Percentiles rank a stretch among this genome's conserved stretches.
Evolutionary conservation across 2,797 vertebrate species (phyloP).

Genomic region (Alouatta caraya): DNA sequence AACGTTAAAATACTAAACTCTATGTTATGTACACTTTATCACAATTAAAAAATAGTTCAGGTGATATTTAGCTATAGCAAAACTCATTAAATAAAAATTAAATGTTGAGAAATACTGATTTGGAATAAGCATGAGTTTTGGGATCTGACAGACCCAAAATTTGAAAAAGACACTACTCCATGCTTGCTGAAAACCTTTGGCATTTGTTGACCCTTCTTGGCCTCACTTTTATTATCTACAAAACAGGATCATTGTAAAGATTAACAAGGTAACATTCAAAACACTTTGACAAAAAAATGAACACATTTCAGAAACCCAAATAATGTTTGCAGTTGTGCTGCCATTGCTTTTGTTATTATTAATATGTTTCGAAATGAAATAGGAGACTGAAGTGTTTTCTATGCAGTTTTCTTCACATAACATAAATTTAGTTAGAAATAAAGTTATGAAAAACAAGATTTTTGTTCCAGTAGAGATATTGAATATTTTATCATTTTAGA

Average conservation of each 20-base stretch:
- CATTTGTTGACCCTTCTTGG: neutral
- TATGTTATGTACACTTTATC: neutral
- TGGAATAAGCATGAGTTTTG: neutral
- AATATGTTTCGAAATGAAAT: neutral
- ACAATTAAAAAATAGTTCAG: neutral
- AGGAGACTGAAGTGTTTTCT: neutral
- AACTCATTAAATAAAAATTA: neutral
- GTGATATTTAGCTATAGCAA: neutral
- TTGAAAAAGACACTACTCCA: neutral
- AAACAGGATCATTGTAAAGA: neutral
- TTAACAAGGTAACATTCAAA: neutral
- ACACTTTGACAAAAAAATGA: neutral
- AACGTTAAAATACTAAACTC: neutral
- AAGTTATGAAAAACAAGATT: conserved; percentile 62
- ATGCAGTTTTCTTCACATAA: neutral
- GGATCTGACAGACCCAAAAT: neutral
- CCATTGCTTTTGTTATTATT: neutral
- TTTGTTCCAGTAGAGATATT: conserved; percentile 53
- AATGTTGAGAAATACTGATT: neutral
- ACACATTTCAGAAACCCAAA: neutral
- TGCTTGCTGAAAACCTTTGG: neutral
- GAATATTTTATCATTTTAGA: conserved; percentile 74
- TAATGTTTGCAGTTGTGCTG: neutral
- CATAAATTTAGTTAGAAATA: conserved; percentile 56
- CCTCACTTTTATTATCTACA: neutral